phyloP scores from a whole-genome alignment of 2,797 vertebrate species.

The Babyrousa celebensis region DNA sequence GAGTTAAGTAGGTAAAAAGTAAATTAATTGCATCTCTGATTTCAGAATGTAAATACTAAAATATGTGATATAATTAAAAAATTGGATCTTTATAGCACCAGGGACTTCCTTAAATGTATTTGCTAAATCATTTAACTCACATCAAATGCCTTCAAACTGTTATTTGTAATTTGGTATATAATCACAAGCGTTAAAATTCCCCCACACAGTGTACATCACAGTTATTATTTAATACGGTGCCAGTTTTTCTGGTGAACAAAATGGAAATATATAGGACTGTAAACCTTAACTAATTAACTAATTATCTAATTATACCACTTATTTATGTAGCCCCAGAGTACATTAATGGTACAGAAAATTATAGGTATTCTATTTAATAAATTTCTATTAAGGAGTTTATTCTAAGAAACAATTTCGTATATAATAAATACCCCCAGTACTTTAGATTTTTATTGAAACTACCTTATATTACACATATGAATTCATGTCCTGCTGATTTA shows the following conservation, averaged over 20 bases:
- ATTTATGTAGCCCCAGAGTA: neutral
- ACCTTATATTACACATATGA: neutral
- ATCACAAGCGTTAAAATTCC: conserved; percentile 63
- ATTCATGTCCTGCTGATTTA: conserved; percentile 51
- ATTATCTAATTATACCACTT: neutral
- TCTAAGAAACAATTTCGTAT: neutral
- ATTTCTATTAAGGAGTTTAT: neutral
- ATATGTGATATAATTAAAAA: conserved; percentile 28
- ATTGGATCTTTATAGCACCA: neutral
- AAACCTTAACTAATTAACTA: conserved; percentile 49
- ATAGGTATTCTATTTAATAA: conserved; percentile 10
- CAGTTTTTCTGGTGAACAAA: neutral
- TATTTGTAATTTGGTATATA: conserved; percentile 29
- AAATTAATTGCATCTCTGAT: neutral
- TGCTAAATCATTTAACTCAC: neutral
- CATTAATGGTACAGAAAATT: neutral
- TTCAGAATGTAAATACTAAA: neutral
- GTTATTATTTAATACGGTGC: neutral
- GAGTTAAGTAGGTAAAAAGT: neutral
- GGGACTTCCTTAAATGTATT: neutral
- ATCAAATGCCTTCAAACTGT: neutral
- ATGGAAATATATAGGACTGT: neutral
- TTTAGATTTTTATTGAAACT: conserved; percentile 42
- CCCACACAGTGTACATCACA: neutral
- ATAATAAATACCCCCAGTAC: neutral